A percentile compares a stretch with the other conserved stretches of the same genome.
Conservation (phyloP, 1,140 invertebrate genomes). For the Drosophila truncata region DNA sequence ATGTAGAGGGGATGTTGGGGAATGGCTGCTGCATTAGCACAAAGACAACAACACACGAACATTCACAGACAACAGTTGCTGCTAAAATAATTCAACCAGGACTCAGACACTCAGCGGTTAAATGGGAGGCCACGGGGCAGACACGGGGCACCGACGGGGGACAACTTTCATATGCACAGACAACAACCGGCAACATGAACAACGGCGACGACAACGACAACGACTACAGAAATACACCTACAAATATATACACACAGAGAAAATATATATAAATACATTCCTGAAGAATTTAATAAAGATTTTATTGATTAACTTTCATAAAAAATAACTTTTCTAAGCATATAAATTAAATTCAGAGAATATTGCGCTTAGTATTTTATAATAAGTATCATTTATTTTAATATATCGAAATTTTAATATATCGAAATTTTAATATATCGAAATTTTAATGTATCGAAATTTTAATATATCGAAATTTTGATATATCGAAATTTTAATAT, state of each 20-base stretch:
- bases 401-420: neutral
- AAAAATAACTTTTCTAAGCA: too few species aligned
- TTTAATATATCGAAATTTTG: neutral
- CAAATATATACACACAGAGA: slow-evolving; percentile 12
- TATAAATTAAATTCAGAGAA: too few species aligned
- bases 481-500: neutral
- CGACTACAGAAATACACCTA: slow-evolving; percentile 19
- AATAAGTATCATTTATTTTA: neutral
- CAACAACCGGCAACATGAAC: slow-evolving; percentile 49
- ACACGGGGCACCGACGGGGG: slow-evolving; percentile 16
- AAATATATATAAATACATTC: neutral
- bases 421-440: neutral
- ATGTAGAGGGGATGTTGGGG: slow-evolving; percentile 21
- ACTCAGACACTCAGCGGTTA: slow-evolving; percentile 19
- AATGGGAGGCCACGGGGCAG: slow-evolving; percentile 1
- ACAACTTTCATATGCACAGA: slow-evolving; percentile 60
- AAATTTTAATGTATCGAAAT: neutral
- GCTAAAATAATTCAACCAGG: slow-evolving; percentile 75
- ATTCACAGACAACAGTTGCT: slow-evolving; percentile 49
- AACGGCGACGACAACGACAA: slow-evolving; percentile 7
- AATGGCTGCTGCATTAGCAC: slow-evolving; percentile 73
- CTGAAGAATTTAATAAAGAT: neutral
- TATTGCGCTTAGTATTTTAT: too few species aligned
- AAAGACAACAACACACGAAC: slow-evolving; percentile 37
- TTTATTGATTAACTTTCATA: too few species aligned